Conservation (phyloP, 1,140 invertebrate species). For the Berghia stephanieae region DNA sequence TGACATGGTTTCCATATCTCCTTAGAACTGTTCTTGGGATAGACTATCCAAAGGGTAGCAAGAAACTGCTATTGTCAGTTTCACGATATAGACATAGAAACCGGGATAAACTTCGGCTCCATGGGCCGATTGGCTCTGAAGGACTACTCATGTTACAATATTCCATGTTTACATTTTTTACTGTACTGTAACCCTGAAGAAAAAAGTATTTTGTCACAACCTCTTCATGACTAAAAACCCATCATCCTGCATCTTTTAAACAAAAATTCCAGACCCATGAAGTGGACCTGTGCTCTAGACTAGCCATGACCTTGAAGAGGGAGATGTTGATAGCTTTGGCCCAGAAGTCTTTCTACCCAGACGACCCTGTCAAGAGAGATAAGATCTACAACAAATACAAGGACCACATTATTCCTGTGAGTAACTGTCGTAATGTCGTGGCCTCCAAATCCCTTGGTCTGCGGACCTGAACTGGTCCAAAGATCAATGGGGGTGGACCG, state of each 20-base stretch:
- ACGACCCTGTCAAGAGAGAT: slow-evolving; percentile 77
- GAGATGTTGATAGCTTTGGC: slow-evolving; percentile 82
- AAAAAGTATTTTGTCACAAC: not conserved
- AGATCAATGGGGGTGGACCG: not conserved
- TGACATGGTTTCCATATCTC: not conserved
- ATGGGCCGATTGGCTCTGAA: too few relatives aligned
- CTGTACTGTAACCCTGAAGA: not conserved
- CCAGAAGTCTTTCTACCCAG: slow-evolving; percentile 76
- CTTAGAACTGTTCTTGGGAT: not conserved
- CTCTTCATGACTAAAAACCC: too few relatives aligned
- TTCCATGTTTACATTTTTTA: not conserved
- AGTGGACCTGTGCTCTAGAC: slow-evolving; percentile 83
- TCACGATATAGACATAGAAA: too few relatives aligned
- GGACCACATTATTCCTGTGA: slow-evolving; percentile 82
- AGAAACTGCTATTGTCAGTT: too few relatives aligned
- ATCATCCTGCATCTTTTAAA: too few relatives aligned
- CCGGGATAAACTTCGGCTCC: too few relatives aligned
- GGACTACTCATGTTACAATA: not conserved
- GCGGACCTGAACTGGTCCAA: not conserved
- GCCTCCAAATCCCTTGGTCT: not conserved
- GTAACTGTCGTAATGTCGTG: slow-evolving; percentile 47
- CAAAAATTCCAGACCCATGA: slow-evolving; percentile 81
- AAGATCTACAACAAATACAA: slow-evolving; percentile 85
- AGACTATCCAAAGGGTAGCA: too few relatives aligned
- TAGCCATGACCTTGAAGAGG: slow-evolving; percentile 85